Evolutionary conservation across 2,888 invertebrate genomes (phyloP).

Genomic region (Megalurothrips usitatus): DNA sequence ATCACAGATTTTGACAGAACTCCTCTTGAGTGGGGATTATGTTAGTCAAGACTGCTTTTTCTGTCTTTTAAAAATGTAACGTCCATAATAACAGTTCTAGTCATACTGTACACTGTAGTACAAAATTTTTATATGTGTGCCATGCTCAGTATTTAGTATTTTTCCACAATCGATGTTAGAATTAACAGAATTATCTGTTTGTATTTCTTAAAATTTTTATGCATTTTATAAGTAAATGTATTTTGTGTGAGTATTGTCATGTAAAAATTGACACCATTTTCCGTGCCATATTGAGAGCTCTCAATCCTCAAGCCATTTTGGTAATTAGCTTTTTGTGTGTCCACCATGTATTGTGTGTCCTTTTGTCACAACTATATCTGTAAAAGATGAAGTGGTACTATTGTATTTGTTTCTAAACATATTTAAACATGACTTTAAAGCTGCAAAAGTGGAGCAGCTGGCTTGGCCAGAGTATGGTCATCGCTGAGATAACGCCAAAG

Average conservation of each 20-base stretch:
- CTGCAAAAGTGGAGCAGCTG: neutral
- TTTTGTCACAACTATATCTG: neutral
- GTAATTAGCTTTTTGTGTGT: neutral
- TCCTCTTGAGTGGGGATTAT: too few species aligned
- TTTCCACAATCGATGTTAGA: neutral
- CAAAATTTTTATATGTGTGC: neutral
- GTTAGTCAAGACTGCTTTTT: too few species aligned
- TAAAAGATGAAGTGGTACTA: neutral
- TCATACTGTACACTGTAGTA: too few species aligned
- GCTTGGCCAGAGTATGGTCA: neutral
- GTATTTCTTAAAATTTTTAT: constrained; percentile 3
- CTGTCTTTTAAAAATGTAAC: too few species aligned
- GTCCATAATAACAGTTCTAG: too few species aligned
- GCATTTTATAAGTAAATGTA: neutral
- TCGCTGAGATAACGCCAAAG: neutral
- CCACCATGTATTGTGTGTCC: neutral
- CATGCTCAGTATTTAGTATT: neutral
- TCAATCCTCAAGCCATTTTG: too few species aligned
- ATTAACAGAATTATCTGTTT: neutral
- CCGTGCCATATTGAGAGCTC: neutral
- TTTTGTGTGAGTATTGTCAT: neutral
- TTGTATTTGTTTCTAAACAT: neutral
- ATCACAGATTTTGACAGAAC: neutral
- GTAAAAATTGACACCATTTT: neutral
- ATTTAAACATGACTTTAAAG: neutral